Conservation (phyloP, 53 echinoderm and acorn worm genomes). For the Henricia sp. region DNA sequence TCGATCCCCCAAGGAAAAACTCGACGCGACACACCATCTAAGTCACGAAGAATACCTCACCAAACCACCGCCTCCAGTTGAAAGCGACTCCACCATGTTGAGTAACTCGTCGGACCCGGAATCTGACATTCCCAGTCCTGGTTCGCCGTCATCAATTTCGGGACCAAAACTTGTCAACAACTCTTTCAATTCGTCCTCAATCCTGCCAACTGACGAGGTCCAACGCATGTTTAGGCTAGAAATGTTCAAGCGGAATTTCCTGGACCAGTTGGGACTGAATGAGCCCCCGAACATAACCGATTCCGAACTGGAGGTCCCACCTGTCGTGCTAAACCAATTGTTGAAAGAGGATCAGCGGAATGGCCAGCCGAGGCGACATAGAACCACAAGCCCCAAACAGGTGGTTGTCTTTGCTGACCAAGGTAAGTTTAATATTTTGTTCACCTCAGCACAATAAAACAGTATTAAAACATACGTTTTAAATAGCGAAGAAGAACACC, state of each 20-base stretch:
- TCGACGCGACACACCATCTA: not conserved
- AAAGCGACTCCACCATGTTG: too few relatives aligned
- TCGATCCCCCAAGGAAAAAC: not conserved
- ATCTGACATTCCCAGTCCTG: too few relatives aligned
- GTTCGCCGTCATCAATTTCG: too few relatives aligned
- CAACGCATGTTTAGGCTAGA: not conserved
- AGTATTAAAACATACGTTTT: too few relatives aligned
- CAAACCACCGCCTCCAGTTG: not conserved
- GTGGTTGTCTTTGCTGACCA: slow-evolving; percentile 24
- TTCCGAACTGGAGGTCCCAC: slow-evolving; percentile 2
- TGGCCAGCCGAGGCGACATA: not conserved
- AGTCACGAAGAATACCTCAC: not conserved
- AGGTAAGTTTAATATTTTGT: slow-evolving; percentile 2
- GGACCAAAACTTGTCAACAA: too few relatives aligned
- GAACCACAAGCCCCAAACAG: not conserved
- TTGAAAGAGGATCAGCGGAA: not conserved
- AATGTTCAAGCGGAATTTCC: slow-evolving; percentile 28
- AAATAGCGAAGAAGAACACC: too few relatives aligned
- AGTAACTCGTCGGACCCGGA: too few relatives aligned
- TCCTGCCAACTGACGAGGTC: not conserved
- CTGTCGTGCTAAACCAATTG: slow-evolving; percentile 19
- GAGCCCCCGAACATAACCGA: slow-evolving; percentile 27
- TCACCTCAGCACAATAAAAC: too few relatives aligned
- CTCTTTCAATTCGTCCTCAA: too few relatives aligned
- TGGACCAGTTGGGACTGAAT: slow-evolving; percentile 19